Conservation (phyloP, 2,113 vertebrate species). For the Tragulus kanchil region DNA sequence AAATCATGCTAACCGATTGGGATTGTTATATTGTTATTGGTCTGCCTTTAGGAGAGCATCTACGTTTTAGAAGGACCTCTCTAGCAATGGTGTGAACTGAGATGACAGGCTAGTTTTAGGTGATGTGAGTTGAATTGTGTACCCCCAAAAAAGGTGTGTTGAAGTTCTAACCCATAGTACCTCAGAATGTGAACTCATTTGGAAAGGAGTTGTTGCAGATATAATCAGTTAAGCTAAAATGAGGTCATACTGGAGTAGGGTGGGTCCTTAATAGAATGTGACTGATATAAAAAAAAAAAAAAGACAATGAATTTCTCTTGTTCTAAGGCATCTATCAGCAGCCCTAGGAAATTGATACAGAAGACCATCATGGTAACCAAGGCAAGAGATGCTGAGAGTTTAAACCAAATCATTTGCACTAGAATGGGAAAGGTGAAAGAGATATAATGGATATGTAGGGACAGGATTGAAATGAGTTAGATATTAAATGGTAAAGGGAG, state of each 20-base stretch:
- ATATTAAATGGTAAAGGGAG: neutral
- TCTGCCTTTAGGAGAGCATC: neutral
- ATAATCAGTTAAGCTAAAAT: neutral
- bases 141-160: neutral
- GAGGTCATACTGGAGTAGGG: neutral
- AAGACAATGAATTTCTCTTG: too few relatives aligned
- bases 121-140: neutral
- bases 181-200: neutral
- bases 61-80: neutral
- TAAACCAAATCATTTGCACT: neutral
- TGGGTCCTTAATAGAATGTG: neutral
- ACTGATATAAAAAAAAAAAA: neutral
- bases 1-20: neutral
- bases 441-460: neutral
- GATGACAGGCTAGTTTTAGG: neutral
- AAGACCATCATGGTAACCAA: neutral
- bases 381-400: neutral
- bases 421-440: neutral
- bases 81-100: neutral
- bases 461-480: neutral
- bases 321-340: too few relatives aligned
- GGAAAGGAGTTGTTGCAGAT: neutral
- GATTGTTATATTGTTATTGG: neutral
- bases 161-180: neutral
- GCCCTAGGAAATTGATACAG: neutral